phyloP scores from a whole-genome alignment of 2,888 invertebrate species.

The Girardia tigrina region DNA sequence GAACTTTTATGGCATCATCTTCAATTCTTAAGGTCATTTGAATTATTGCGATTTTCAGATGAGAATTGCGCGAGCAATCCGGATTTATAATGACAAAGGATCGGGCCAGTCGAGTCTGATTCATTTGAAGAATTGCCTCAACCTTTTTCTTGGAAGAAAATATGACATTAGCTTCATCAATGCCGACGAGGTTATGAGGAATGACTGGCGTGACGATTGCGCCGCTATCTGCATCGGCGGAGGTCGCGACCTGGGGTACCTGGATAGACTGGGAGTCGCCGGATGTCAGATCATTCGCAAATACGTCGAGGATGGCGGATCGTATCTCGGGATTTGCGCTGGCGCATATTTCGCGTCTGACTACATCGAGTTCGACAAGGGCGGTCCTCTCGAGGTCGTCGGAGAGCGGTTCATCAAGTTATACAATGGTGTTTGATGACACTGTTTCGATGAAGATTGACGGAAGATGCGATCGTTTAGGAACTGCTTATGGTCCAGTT shows the following conservation, averaged over 20 bases:
- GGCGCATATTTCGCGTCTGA: slow-evolving; percentile 37
- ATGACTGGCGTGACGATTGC: not conserved
- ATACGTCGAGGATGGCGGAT: not conserved
- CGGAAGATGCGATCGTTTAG: too few relatives aligned
- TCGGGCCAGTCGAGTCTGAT: not conserved
- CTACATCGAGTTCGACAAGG: slow-evolving; percentile 34
- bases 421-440: slow-evolving; percentile 26
- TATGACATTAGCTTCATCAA: not conserved
- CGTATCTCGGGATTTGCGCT: slow-evolving; percentile 36
- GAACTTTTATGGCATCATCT: too few relatives aligned
- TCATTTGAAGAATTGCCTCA: not conserved
- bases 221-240: not conserved
- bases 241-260: not conserved
- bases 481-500: slow-evolving; percentile 40
- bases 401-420: slow-evolving; percentile 30
- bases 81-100: not conserved
- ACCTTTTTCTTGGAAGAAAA: not conserved
- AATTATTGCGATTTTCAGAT: too few relatives aligned
- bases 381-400: slow-evolving; percentile 28
- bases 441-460: not conserved
- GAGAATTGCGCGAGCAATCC: too few relatives aligned
- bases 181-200: not conserved
- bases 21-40: too few relatives aligned
- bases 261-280: not conserved
- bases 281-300: not conserved